Base-by-base conservation (phyloP, 2,888 invertebrate species). In the Phaonia tiefii region DNA sequence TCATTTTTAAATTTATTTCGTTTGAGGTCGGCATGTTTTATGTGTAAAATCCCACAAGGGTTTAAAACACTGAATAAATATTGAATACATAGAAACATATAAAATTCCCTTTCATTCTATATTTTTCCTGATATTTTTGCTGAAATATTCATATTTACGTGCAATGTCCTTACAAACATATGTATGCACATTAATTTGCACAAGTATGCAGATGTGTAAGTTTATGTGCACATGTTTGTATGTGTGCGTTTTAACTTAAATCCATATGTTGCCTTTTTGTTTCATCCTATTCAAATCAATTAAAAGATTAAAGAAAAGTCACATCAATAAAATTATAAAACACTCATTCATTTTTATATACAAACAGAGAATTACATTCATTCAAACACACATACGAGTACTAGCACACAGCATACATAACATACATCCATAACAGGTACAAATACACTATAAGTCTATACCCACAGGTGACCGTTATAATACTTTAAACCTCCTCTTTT, bases 401-500 rank as follows among this genome's bases (percentile, higher is more conserved):
- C n/a, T n/a, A n/a, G n/a, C n/a, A n/a, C n/a, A n/a, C n/a, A n/a
- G n/a, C 15, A 37, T 15, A 17, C 31, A 56, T 15, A n/a, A n/a
- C n/a, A n/a, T 60, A 10, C n/a, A n/a, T 25, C 2, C 42, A 42
- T 13, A 25, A 11, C 11, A 54, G 26, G 3, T 11, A 13, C 10
- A 54, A 58, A 58, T 26, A 51, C 22, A 5, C 2, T 15, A 15
- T 20, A 39, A 15, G 25, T 42, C 5, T 69, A 42, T 69, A 22
- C 17, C 67, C 67, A 31, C 51, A 31, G 67, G 67, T 67, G 67
- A 67, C 67, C 67, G 49, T 31, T 51, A 51, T 67, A 49, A 67
- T 49, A 49, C 67, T 69, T 51, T 15, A 69, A 69, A 69, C 25
- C 69, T 20, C 56, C 39, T 22, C 22, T 22, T 69, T 69, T 69